Evolutionary conservation across 2,797 vertebrate species (phyloP).

Genomic region (Thaleichthys pacificus): DNA sequence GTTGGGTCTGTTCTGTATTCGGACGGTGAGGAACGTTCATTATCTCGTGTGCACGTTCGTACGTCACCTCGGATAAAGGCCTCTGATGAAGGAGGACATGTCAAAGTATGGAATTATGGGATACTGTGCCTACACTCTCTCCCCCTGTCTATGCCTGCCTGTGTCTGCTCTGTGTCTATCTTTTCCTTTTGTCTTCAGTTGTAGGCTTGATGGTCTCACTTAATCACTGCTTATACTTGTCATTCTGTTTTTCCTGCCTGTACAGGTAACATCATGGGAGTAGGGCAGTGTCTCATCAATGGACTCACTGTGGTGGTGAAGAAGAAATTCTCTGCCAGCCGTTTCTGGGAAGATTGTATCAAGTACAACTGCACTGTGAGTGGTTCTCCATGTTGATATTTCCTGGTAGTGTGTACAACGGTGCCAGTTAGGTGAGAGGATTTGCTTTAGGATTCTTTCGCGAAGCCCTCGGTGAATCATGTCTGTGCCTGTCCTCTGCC

Average conservation of each 20-base stretch:
- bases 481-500: background rate
- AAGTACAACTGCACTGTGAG: conserved; percentile 92
- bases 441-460: background rate
- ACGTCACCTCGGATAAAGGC: no score
- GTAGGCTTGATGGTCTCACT: background rate
- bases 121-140: background rate
- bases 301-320: conserved; percentile 92
- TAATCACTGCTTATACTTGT: background rate
- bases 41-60: no score
- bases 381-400: background rate
- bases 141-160: background rate
- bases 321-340: conserved; percentile 92
- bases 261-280: conserved; percentile 90
- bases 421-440: background rate
- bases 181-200: background rate
- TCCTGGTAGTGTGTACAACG: background rate
- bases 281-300: conserved; percentile 88
- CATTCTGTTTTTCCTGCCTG: conserved; percentile 12
- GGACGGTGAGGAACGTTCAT: background rate
- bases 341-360: conserved; percentile 94
- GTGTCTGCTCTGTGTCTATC: no score
- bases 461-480: background rate
- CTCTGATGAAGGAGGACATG: no score
- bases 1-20: background rate
- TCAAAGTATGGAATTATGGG: no score